phyloP scores from a whole-genome alignment of 1,140 invertebrate species.

The Brachionus rubens region DNA sequence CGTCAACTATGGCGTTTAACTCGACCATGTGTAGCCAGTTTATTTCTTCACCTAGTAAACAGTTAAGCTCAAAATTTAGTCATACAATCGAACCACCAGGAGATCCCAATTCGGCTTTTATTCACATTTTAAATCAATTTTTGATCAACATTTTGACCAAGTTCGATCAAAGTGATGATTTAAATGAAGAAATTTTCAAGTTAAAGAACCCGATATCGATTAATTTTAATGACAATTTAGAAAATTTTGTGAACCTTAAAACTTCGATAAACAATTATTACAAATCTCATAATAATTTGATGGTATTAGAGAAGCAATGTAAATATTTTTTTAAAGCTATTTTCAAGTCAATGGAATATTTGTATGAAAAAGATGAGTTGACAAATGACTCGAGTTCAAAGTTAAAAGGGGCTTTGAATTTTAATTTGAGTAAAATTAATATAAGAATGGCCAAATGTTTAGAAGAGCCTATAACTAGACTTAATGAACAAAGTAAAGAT shows the following conservation, averaged over 20 bases:
- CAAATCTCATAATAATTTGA: background rate
- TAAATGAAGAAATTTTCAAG: background rate
- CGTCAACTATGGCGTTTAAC: background rate
- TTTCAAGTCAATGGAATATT: conserved; percentile 26
- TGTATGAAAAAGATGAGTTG: conserved; percentile 11
- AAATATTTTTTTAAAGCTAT: background rate
- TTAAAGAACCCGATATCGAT: background rate
- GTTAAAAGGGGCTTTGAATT: background rate
- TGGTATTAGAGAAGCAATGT: background rate
- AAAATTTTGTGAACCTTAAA: background rate
- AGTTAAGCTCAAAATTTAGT: background rate
- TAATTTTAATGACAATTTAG: conserved; percentile 37
- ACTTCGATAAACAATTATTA: background rate
- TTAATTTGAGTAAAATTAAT: conserved; percentile 33
- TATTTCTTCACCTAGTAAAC: conserved; percentile 17
- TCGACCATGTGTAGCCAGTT: background rate
- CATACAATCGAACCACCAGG: background rate
- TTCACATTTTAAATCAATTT: conserved; percentile 28
- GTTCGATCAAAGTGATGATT: background rate
- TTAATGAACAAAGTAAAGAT: conserved; percentile 6
- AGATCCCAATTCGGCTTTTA: background rate
- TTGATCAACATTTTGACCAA: conserved; percentile 1
- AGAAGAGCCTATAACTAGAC: background rate
- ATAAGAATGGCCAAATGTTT: background rate
- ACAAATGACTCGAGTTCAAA: background rate